Conservation (phyloP, 2,797 vertebrate species). For the Manis crassicaudata region DNA sequence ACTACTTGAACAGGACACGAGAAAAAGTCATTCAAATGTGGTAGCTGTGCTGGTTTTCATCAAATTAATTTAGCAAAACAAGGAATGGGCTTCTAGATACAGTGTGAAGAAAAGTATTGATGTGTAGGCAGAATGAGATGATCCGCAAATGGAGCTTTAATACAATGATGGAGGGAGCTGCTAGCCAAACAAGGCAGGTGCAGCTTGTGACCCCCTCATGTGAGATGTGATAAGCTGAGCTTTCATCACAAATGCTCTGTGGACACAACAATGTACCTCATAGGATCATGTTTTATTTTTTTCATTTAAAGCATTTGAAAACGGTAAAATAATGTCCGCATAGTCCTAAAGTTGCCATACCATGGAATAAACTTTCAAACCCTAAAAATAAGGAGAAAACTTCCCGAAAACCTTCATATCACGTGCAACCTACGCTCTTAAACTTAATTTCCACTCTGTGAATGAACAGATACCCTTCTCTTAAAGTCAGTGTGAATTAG, state of each 20-base stretch:
- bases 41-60: neutral
- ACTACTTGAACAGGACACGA: neutral
- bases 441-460: conserved; percentile 65
- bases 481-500: conserved; percentile 75
- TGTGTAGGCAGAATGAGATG: neutral
- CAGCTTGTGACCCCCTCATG: neutral
- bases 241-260: neutral
- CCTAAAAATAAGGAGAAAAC: neutral
- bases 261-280: neutral
- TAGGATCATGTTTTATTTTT: neutral
- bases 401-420: conserved; percentile 35
- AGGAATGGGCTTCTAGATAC: neutral
- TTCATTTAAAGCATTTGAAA: neutral
- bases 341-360: neutral
- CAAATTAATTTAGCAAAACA: neutral
- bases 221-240: neutral
- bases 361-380: neutral
- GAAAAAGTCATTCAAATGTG: neutral
- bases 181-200: neutral
- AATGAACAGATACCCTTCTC: conserved; percentile 70
- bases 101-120: neutral
- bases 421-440: neutral
- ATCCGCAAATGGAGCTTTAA: neutral
- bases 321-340: neutral
- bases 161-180: neutral